Evolutionary conservation across 2,113 vertebrate genomes (phyloP), one percentile per base, ranked within the genome.

Genomic region (Pao palembangensis): DNA sequence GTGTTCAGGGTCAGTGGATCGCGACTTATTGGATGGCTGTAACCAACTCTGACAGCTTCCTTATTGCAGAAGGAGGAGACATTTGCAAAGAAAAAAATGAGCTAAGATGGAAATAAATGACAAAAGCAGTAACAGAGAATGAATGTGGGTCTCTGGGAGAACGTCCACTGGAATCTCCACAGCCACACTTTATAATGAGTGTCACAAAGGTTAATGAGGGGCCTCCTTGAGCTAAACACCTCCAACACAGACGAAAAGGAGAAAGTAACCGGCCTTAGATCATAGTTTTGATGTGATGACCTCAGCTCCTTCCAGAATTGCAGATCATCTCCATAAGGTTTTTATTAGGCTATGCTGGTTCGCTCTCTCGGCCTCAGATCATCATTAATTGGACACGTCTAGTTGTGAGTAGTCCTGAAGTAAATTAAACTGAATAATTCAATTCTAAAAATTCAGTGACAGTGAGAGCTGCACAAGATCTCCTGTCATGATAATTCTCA

Each of bases 171-270:
- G 73, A 79, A 61, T 75, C 50, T 47, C 47, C 52, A 64, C 50
- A n/a, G 58, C 73, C 55, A 48, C 58, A 71, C 68, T 44, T 43
- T 64, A 71, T 75, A 74, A 77, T 75, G 70, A 71, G 64, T 71
- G 72, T 69, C 67, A 44, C 75, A 57, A 51, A 85, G 85, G 85
- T 87, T 86, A 88, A 87, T 84, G 76, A 81, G 79, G 61, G 58
- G 63, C 58, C 20, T 78, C 64, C 66, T 54, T 53, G 62, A 57
- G 51, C 23, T 11, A 5, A 44, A 14, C 13, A 44, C 16, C 13
- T 14, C 43, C 13, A 55, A 48, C 58, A 31, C 50, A 51, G 72
- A 74, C 52, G 64, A 51, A 79, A 38, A 64, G 6, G 25, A 6
- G 47, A 21, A 55, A 50, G 57, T 18, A 15, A 58, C 46, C 18